Conservation (phyloP, 2,888 invertebrate genomes). For the Melanotus villosus region DNA sequence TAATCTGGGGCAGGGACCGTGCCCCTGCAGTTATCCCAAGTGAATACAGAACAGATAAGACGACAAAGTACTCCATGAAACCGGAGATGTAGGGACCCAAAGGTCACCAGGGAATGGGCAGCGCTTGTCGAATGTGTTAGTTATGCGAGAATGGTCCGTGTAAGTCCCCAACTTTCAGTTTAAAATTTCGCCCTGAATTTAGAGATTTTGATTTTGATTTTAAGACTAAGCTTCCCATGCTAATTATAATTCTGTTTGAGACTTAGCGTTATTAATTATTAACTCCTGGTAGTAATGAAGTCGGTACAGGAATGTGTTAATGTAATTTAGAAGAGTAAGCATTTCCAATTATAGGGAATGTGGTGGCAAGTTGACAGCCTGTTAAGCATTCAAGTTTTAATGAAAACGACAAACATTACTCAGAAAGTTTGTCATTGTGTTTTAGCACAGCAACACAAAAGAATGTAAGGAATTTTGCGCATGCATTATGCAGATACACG, state of each 20-base stretch:
- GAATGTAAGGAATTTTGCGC: constrained; percentile 4
- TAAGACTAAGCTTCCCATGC: no score
- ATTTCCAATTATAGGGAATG: constrained; percentile 5
- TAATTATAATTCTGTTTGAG: no score
- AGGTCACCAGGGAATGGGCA: constrained; percentile 8
- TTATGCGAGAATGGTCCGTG: neutral
- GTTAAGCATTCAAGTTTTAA: constrained; percentile 11
- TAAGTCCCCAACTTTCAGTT: no score
- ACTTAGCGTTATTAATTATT: no score
- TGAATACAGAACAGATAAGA: constrained; percentile 28
- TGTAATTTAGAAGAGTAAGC: neutral
- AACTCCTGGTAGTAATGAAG: no score
- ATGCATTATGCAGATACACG: neutral
- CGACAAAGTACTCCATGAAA: constrained; percentile 30
- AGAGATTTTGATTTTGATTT: no score
- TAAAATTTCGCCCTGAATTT: no score
- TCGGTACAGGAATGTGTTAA: neutral
- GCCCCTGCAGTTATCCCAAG: constrained; percentile 22
- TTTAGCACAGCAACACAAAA: constrained; percentile 5
- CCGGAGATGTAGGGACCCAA: constrained; percentile 15
- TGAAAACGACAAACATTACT: constrained; percentile 20
- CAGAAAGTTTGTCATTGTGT: constrained; percentile 13
- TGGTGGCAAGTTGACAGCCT: neutral
- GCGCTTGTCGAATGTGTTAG: neutral
- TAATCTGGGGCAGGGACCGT: constrained; percentile 17